Conservation (phyloP, 2,113 vertebrate genomes). For the Chaenogobius annularis region DNA sequence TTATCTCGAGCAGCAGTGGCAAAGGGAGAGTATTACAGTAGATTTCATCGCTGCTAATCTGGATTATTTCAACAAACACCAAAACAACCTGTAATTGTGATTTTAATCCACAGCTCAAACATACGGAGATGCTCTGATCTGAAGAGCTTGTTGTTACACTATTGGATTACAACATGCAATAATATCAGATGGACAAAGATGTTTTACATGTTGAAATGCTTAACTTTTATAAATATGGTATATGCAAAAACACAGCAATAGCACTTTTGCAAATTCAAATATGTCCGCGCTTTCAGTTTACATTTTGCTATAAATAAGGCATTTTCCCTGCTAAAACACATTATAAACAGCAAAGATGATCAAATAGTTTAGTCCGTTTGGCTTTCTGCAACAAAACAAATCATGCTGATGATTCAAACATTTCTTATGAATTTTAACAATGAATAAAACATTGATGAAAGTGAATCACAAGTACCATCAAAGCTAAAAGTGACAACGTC, state of each 20-base stretch:
- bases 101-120: constrained; percentile 29
- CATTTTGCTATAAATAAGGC: not conserved
- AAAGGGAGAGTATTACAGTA: constrained; percentile 27
- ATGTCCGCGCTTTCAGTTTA: not conserved
- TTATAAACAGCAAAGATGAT: not conserved
- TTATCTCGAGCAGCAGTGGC: constrained; percentile 1
- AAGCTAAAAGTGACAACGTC: not conserved
- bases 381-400: not conserved
- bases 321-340: not conserved
- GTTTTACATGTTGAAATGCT: not conserved
- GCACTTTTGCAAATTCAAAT: not conserved
- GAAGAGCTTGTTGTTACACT: constrained; percentile 20
- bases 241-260: too few species aligned
- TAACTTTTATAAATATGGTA: too few species aligned
- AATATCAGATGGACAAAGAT: not conserved
- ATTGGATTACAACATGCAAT: constrained; percentile 9
- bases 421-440: not conserved
- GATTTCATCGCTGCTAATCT: constrained; percentile 40
- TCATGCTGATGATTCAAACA: not conserved
- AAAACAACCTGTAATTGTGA: constrained; percentile 28
- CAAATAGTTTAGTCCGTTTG: not conserved
- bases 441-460: not conserved
- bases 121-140: constrained; percentile 15
- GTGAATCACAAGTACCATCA: not conserved
- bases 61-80: constrained; percentile 40